Percentiles rank a stretch among this genome's conserved stretches.
Conservation (phyloP, 2,888 invertebrate species). For the Synanthedon andrenaeformis region DNA sequence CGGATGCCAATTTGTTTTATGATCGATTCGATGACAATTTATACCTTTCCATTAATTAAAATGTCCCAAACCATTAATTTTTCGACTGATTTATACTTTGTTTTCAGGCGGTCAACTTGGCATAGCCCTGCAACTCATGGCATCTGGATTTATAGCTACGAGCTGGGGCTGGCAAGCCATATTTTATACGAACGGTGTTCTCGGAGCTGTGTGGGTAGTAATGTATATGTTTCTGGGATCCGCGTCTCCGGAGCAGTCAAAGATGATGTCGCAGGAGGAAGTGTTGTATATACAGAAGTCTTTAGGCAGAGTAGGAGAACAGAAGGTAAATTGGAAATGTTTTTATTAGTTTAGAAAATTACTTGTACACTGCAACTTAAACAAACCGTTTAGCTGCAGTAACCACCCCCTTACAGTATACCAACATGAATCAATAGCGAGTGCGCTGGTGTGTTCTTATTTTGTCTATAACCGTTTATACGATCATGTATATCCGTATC, state of each 20-base stretch:
- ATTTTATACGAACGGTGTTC: constrained; percentile 79
- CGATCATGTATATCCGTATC: too few relatives aligned
- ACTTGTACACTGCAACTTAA: background rate
- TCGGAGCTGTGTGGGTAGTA: constrained; percentile 73
- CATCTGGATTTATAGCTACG: constrained; percentile 78
- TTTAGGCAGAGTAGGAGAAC: constrained; percentile 43
- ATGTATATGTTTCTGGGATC: constrained; percentile 74
- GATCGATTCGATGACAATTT: too few relatives aligned
- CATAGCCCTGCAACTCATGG: constrained; percentile 78
- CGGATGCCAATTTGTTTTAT: too few relatives aligned
- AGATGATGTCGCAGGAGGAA: constrained; percentile 74
- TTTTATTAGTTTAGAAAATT: background rate
- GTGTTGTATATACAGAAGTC: constrained; percentile 75
- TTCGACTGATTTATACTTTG: too few relatives aligned
- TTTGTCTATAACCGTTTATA: too few relatives aligned
- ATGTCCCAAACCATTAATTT: background rate
- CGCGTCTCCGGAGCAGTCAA: constrained; percentile 73
- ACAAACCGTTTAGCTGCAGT: too few relatives aligned
- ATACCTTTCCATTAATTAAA: too few relatives aligned
- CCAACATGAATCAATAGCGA: too few relatives aligned
- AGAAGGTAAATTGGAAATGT: constrained; percentile 28
- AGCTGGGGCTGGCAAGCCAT: constrained; percentile 81
- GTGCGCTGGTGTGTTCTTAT: too few relatives aligned
- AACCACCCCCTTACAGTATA: too few relatives aligned
- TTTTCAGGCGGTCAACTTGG: constrained; percentile 79